These are phyloP conservation scores for Netelia melanura DNA, from an alignment of 2,888 invertebrate genomes.

Conservation along the genomic window DNA sequence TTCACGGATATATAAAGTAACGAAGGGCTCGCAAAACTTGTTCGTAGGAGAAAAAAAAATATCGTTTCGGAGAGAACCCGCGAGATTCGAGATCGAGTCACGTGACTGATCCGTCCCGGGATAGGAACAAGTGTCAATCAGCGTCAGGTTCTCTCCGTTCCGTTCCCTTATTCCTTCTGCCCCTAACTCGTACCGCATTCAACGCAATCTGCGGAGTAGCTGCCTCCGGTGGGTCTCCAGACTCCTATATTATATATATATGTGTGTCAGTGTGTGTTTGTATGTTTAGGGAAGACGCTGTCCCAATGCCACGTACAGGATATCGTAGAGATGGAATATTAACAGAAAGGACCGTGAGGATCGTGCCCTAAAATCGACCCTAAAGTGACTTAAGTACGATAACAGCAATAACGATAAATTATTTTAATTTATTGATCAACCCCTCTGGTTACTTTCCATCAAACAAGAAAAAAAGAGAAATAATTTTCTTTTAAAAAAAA, in stretches of 20 bases:
- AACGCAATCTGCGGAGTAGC: constrained; percentile 75
- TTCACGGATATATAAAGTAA: not conserved
- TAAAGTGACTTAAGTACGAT: no score
- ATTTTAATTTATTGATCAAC: no score
- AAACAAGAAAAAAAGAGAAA: no score
- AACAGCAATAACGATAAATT: no score
- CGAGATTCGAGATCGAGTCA: constrained; percentile 55
- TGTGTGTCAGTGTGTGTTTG: not conserved
- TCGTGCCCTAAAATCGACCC: no score
- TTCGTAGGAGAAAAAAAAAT: not conserved
- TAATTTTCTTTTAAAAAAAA: no score
- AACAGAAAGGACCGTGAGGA: no score
- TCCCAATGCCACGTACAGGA: not conserved
- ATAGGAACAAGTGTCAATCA: constrained; percentile 82
- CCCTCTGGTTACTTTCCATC: no score
- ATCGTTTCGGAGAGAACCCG: constrained; percentile 32
- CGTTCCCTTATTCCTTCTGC: not conserved
- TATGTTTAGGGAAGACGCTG: not conserved
- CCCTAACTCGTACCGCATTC: constrained; percentile 69
- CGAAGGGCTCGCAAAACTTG: constrained; percentile 1
- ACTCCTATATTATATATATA: constrained; percentile 20
- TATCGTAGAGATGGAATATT: no score
- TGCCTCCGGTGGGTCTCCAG: constrained; percentile 52
- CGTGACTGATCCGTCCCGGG: constrained; percentile 74
- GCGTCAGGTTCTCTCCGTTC: constrained; percentile 69